phyloP scores from a whole-genome alignment of 35 echinoderm and acorn worm species.

The Ophiothrix spiculata region DNA sequence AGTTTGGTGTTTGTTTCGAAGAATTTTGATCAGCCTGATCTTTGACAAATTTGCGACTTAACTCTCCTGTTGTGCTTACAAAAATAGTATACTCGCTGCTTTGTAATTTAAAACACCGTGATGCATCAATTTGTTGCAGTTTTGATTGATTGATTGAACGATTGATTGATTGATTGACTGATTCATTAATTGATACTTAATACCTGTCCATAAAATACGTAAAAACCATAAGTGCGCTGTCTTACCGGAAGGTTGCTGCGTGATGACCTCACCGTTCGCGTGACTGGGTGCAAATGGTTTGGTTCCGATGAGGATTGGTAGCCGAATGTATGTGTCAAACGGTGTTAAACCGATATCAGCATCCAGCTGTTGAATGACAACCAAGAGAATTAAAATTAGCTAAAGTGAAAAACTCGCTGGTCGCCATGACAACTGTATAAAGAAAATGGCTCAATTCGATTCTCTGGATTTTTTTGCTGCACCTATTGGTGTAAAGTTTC shows the following conservation, averaged over 20 bases:
- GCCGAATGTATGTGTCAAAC: background rate
- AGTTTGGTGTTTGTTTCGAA: too few relatives aligned
- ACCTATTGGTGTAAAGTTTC: too few relatives aligned
- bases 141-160: too few relatives aligned
- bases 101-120: background rate
- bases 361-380: background rate
- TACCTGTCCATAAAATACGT: background rate
- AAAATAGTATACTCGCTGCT: background rate
- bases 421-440: too few relatives aligned
- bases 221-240: background rate
- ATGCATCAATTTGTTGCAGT: background rate
- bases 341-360: background rate
- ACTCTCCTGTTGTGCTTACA: background rate
- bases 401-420: too few relatives aligned
- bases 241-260: background rate
- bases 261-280: background rate
- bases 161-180: too few relatives aligned
- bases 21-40: too few relatives aligned
- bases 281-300: background rate
- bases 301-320: background rate
- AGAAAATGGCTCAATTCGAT: too few relatives aligned
- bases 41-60: background rate
- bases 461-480: too few relatives aligned
- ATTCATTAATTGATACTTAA: background rate
- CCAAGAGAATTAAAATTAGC: too few relatives aligned